Evolutionary conservation across 2,888 invertebrate species (phyloP).

Genomic region (Drosophila meridiana): DNA sequence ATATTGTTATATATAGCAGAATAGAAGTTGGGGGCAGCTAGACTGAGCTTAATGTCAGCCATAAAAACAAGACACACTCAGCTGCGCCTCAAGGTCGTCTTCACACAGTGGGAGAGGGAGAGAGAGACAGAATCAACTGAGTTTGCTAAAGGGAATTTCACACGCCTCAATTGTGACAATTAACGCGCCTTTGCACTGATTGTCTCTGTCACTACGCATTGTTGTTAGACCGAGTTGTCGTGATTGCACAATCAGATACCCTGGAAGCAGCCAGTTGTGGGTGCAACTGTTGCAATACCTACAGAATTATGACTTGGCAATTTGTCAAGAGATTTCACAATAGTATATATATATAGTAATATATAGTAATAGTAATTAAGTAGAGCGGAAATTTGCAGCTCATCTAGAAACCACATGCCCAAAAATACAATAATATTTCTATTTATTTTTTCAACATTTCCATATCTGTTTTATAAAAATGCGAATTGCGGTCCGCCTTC

Average conservation of each 20-base stretch:
- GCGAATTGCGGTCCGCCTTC: conserved; percentile 57
- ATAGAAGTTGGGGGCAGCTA: conserved; percentile 37
- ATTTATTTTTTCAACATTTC: conserved; percentile 27
- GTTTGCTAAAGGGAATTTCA: conserved; percentile 61
- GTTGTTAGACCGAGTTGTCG: conserved; percentile 72
- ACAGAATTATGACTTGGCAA: conserved; percentile 73
- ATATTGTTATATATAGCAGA: conserved; percentile 38
- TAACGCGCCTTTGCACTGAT: conserved; percentile 46
- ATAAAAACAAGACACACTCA: conserved; percentile 30
- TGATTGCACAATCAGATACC: conserved; percentile 60
- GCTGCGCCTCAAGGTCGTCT: conserved; percentile 68
- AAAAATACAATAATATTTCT: conserved; percentile 12
- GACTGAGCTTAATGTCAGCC: conserved; percentile 36
- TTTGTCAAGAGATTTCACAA: conserved; percentile 24
- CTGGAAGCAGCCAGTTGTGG: conserved; percentile 49
- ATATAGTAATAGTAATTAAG: conserved; percentile 12
- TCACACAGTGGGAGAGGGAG: not conserved
- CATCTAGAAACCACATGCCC: conserved; percentile 11
- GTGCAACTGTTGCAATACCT: conserved; percentile 50
- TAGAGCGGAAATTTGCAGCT: conserved; percentile 43
- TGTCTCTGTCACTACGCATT: conserved; percentile 55
- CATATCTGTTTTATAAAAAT: conserved; percentile 50
- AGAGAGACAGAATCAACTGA: not conserved
- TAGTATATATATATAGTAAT: too few species aligned
- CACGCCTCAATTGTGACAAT: conserved; percentile 79